Base-by-base conservation (phyloP, 2,797 vertebrate species). In the Oryzias dopingdopingensis region DNA sequence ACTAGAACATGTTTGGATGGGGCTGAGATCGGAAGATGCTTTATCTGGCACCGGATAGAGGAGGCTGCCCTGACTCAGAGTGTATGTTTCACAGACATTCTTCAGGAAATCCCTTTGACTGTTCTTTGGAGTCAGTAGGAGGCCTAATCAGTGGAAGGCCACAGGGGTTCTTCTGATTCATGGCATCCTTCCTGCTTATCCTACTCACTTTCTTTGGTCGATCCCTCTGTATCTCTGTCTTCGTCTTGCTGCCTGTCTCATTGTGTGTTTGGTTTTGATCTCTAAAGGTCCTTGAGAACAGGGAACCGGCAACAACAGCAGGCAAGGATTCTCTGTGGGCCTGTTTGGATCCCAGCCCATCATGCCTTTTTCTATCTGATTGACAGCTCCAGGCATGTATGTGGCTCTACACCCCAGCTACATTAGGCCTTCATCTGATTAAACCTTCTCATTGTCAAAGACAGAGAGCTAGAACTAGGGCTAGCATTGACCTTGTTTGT, bases 281-380 rank as follows among this genome's bases (percentile, higher is more conserved):
- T 92, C 88, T 90, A 92, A 92, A 92, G 90, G 90, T 92, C 91
- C 90, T 92, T 93, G 91, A 92, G 88, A 92, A 86, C 75, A 89
- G 89, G 82, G 72, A 90, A 86, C 83, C 84, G 86, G 90, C 81
- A 90, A 82, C 84, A 89, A 88, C 84, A 88, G 81, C 84, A 86
- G 90, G 82, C 82, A 70, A 82, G 84, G 86, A 88, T 86, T 82
- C 89, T 91, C 90, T 85, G 78, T 85, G 87, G 88, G 83, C 80
- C 64, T 73, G 71, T 84, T 89, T 91, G 90, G 90, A 92, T 86
- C 76, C 75, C 76, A 74, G 90, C 89, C 90, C 86, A 88, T 90
- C 84, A 76, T 86, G 81, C 85, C 84, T 75, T 83, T 81, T 87
- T 89, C 81, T 78, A 82, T 89, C 85, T 90, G 89, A 93, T 89